A percentile compares a stretch with the other conserved stretches of the same genome.
Evolutionary conservation across 2,797 vertebrate genomes (phyloP).

Genomic region (Siniperca undulata): DNA sequence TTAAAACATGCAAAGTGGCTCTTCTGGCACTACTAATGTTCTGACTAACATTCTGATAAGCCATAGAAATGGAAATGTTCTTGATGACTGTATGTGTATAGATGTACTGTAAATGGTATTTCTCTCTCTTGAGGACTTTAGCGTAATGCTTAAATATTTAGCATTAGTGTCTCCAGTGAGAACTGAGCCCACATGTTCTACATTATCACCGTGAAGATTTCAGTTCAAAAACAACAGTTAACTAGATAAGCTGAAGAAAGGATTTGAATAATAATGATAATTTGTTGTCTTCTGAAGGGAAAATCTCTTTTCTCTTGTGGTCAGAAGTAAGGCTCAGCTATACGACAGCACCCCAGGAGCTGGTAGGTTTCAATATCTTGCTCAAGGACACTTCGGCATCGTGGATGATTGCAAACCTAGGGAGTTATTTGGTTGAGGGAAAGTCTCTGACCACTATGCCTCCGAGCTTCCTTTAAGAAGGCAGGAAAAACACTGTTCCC

Average conservation of each 20-base stretch:
- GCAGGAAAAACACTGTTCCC: slow-evolving; percentile 28
- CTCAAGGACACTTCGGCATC: slow-evolving; percentile 36
- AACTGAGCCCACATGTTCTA: not conserved
- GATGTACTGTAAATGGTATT: not conserved
- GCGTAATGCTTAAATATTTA: not conserved
- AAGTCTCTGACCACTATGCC: slow-evolving; percentile 46
- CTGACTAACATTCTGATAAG: not conserved
- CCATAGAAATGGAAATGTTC: not conserved
- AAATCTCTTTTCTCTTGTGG: slow-evolving; percentile 18
- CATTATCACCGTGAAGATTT: slow-evolving; percentile 2
- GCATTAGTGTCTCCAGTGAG: not conserved
- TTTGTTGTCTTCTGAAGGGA: slow-evolving; percentile 7
- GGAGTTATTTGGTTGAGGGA: slow-evolving; percentile 40
- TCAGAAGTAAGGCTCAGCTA: not conserved
- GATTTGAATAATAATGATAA: not conserved
- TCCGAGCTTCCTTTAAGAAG: slow-evolving; percentile 42
- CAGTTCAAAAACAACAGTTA: not conserved
- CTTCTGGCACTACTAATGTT: not conserved
- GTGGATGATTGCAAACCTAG: slow-evolving; percentile 33
- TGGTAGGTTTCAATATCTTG: slow-evolving; percentile 17
- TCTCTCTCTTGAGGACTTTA: not conserved
- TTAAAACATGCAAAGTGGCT: not conserved
- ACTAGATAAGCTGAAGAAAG: not conserved
- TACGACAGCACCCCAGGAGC: slow-evolving; percentile 2
- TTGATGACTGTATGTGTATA: not conserved